Base-by-base conservation (phyloP, 2,113 vertebrate species). In the Sander lucioperca region DNA sequence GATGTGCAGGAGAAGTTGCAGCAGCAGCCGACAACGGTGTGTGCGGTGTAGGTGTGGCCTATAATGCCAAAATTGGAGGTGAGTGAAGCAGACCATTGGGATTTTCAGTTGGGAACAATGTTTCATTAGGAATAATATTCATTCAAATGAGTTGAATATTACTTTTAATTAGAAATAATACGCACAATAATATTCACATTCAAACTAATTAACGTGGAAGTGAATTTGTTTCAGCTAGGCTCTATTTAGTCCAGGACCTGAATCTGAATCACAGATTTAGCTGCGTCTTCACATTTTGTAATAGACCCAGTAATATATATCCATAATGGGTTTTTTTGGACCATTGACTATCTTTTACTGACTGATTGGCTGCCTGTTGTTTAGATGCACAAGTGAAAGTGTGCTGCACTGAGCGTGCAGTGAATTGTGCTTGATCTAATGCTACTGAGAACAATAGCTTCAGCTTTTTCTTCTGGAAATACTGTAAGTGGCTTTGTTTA, bases 41-140 rank as follows among this genome's bases (percentile, higher is more conserved):
- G 86, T 99, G 98, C 2, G 98, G 98, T 0, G 97, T 98, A 0
- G 98, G 98, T 0, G 97, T 99, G 84, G 98, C 98, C 0, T 99
- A 96, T 90, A 97, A 98, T 0, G 97, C 98, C 85, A 96, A 94
- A 70, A 99, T 99, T 0, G 98, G 98, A 96, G 98, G 98, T 99
- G 74, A 92, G 93, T 75, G 16, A 75, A 65, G 77, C 45, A 8
- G 68, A 27, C 1, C 2, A 15, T n/a, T 62, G 14, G 30, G 5
- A 61, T 47, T 53, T 61, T 64, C 39, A 18, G 66, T 73, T 25
- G 1, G 12, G 18, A 47, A 45, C 5, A 16, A 3, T 48, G 16
- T 81, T 48, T 66, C 21, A 80, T 75, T 54, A 18, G 4, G 30
- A 16, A 33, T 73, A 30, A 48, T 66, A 69, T 27, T 79, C 18